Base-by-base conservation (phyloP, 2,888 invertebrate genomes). In the Pogonocherus hispidulus region DNA sequence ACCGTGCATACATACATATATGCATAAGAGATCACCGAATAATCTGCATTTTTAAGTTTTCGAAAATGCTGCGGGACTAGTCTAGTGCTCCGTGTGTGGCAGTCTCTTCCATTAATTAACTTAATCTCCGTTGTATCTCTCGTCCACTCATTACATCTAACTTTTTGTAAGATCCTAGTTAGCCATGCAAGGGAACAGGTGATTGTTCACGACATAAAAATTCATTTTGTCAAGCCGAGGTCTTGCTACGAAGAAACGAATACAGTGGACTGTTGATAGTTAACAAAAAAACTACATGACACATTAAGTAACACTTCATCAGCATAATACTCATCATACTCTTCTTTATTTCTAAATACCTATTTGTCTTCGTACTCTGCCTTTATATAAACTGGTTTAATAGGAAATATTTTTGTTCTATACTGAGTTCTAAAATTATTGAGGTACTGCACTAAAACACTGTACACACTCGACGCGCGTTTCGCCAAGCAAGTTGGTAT, bases 131-230 rank as follows among this genome's bases (percentile, higher is more conserved):
- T 54, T 52, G 66, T 56, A 73, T 75, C 72, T 68, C 22, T 57
- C 20, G 66, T 70, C 66, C 18, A 65, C 63, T 69, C 63, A 63
- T 68, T 72, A 63, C 66, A 67, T 62, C 67, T 64, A 52, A 41
- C 54, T 70, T 74, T 71, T 74, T 70, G 46, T 52, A 19, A 72
- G 74, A 74, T 74, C 62, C 62, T 60, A 72, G 74, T 74, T 72
- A 72, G 72, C 70, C 69, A 65, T 68, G 74, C 70, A 66, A 55
- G 70, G 72, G 68, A 72, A 63, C 70, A 63, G 47, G 66, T 67
- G 70, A 70, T 69, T 70, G 71, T 72, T 59, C n/a, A 41, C 22
- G 46, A 37, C 60, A 69, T 41, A 66, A 68, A 65, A 69, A 65
- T 47, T 46, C 20, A 51, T 47, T 54, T 37, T 46, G 37, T 37